These are phyloP conservation scores for Zosterops borbonicus DNA, from an alignment of 2,113 vertebrate genomes.

Conservation along the genomic window DNA sequence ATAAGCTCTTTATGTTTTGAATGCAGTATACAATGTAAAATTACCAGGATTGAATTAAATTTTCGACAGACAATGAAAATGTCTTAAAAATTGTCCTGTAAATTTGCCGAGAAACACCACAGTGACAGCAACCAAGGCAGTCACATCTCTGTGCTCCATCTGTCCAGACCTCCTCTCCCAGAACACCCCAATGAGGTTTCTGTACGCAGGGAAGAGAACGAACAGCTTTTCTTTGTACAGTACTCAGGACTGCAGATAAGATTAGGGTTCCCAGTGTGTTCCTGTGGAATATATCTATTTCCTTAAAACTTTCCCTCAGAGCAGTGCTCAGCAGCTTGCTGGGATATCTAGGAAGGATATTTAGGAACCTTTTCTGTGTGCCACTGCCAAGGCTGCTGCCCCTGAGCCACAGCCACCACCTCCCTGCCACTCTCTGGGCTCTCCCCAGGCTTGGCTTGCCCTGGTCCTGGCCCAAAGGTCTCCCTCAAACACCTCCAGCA, in stretches of 20 bases:
- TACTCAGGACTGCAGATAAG: not conserved
- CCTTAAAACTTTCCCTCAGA: not conserved
- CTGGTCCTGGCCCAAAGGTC: not conserved
- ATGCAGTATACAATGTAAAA: not conserved
- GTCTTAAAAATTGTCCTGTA: not conserved
- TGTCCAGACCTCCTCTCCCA: not conserved
- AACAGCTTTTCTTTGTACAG: not conserved
- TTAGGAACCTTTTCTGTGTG: not conserved
- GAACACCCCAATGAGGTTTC: not conserved
- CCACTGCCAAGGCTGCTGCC: accelerated
- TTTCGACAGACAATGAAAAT: not conserved
- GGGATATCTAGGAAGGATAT: accelerated
- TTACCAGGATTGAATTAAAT: not conserved
- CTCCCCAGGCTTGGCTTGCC: not conserved
- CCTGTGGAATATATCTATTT: not conserved
- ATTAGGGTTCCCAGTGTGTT: not conserved
- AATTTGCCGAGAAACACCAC: not conserved
- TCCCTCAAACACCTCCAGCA: not conserved
- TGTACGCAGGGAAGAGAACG: not conserved
- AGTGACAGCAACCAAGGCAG: not conserved
- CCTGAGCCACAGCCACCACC: not conserved
- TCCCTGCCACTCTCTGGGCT: not conserved
- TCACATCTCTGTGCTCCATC: not conserved
- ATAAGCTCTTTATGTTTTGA: not conserved
- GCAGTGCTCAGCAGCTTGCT: not conserved